phyloP scores from a whole-genome alignment of 1,140 invertebrate species.

The Acromyrmex echinatior region DNA sequence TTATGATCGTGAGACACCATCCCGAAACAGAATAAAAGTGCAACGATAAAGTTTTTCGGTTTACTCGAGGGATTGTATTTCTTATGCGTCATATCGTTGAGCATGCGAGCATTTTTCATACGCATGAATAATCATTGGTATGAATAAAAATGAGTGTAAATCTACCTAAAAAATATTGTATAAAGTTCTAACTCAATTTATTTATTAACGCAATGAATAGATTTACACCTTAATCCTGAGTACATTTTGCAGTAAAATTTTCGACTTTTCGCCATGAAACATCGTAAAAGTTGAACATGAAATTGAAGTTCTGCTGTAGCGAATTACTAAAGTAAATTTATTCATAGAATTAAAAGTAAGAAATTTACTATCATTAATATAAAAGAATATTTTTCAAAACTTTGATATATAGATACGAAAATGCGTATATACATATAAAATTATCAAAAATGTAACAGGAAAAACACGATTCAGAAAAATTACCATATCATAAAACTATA shows the following conservation, averaged over 20 bases:
- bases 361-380: background rate
- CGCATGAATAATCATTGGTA: conserved; percentile 42
- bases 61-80: conserved; percentile 29
- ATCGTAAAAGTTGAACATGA: background rate
- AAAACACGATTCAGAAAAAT: background rate
- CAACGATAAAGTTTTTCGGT: conserved; percentile 48
- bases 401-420: background rate
- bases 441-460: background rate
- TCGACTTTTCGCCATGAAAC: background rate
- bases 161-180: background rate
- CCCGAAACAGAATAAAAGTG: conserved; percentile 45
- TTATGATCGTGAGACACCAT: conserved; percentile 35
- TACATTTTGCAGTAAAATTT: background rate
- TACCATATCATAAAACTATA: background rate
- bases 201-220: conserved; percentile 18
- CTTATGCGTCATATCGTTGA: conserved; percentile 14
- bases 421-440: background rate
- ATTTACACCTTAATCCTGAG: conserved; percentile 12
- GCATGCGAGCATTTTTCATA: background rate
- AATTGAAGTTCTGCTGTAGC: conserved; percentile 15
- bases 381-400: background rate
- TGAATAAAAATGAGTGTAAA: conserved; percentile 31
- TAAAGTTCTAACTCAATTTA: conserved; percentile 28
- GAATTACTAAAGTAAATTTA: background rate
- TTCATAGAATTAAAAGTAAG: conserved; percentile 8